A percentile compares a stretch with the other conserved stretches of the same genome.
Conservation (phyloP, 2,797 vertebrate species). For the Perodicticus potto region DNA sequence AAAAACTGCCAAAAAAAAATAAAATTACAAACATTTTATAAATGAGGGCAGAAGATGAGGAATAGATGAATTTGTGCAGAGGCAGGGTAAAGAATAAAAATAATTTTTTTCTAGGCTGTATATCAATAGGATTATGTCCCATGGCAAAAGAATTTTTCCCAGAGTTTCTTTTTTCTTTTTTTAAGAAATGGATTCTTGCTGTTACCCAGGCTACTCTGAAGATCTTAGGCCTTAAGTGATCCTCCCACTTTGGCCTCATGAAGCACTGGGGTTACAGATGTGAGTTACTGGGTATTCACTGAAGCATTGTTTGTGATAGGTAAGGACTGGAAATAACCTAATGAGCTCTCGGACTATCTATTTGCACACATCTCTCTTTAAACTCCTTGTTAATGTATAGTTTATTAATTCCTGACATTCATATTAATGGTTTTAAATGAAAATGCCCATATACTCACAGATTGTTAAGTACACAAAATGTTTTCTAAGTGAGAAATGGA, state of each 20-base stretch:
- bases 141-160: not conserved
- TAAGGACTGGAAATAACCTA: not conserved
- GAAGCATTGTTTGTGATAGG: not conserved
- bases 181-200: not conserved
- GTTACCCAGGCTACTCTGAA: not conserved
- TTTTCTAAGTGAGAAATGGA: conserved; percentile 45
- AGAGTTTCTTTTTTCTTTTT: not conserved
- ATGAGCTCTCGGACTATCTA: not conserved
- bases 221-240: not conserved
- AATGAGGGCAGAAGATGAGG: not conserved
- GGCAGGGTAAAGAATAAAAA: not conserved
- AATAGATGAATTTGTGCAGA: not conserved
- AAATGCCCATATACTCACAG: not conserved
- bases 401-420: conserved; percentile 28
- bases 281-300: not conserved
- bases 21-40: too few relatives aligned
- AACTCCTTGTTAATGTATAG: not conserved
- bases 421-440: conserved; percentile 39
- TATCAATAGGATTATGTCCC: not conserved
- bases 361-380: not conserved
- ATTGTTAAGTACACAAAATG: not conserved
- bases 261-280: too few relatives aligned
- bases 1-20: too few relatives aligned
- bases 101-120: not conserved
- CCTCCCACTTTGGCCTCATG: too few relatives aligned